Evolutionary conservation across 2,797 vertebrate species (phyloP).

Genomic region (Aplochiton taeniatus): DNA sequence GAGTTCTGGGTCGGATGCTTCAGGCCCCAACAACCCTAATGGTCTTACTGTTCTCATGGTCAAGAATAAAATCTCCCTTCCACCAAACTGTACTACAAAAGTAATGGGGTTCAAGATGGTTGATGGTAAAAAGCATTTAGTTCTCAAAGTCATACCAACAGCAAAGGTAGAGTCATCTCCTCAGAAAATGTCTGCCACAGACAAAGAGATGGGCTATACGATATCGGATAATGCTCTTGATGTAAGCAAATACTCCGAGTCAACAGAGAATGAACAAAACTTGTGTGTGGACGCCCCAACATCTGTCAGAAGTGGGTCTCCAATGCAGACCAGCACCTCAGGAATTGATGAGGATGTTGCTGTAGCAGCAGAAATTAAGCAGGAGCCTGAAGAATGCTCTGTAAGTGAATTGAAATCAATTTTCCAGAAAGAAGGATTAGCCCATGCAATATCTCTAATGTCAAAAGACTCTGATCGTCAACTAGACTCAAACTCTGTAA

Average conservation of each 20-base stretch:
- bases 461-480: conserved; percentile 35
- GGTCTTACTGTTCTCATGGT: conserved; percentile 91
- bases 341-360: conserved; percentile 58
- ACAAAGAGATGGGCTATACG: conserved; percentile 60
- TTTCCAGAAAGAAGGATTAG: conserved; percentile 12
- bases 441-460: conserved; percentile 24
- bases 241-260: conserved; percentile 33
- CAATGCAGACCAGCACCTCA: conserved; percentile 36
- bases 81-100: conserved; percentile 94
- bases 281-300: conserved; percentile 33
- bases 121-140: conserved; percentile 95
- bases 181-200: conserved; percentile 58
- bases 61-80: conserved; percentile 94
- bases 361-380: conserved; percentile 68
- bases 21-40: conserved; percentile 78
- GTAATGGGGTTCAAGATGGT: conserved; percentile 97
- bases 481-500: neutral
- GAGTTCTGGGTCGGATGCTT: conserved; percentile 60
- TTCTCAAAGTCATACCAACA: conserved; percentile 92
- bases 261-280: conserved; percentile 51
- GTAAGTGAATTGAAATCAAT: conserved; percentile 41
- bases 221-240: conserved; percentile 54
- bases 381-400: conserved; percentile 68
- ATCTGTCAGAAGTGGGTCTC: conserved; percentile 53
- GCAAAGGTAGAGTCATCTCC: conserved; percentile 70